These are phyloP conservation scores for Tenthredo amoena DNA, from an alignment of 2,888 invertebrate genomes.

Conservation along the genomic window DNA sequence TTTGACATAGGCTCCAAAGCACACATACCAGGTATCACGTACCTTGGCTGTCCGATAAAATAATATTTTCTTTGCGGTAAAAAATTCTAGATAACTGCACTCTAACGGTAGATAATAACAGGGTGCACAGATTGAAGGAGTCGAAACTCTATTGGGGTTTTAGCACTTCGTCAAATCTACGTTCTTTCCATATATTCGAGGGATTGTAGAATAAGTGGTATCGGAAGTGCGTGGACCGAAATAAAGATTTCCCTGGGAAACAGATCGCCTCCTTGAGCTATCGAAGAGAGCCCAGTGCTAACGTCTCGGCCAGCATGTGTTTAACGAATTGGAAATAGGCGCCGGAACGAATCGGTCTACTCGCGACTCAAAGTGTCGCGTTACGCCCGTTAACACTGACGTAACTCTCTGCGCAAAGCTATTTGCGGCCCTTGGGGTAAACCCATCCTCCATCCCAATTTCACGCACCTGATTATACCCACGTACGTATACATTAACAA, in stretches of 20 bases:
- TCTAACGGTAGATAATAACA: not conserved
- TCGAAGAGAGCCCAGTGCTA: slow-evolving; percentile 1
- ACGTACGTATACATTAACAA: not conserved
- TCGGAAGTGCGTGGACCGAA: slow-evolving; percentile 41
- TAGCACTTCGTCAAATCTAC: not conserved
- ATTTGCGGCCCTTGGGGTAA: slow-evolving; percentile 46
- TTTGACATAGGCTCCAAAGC: not conserved
- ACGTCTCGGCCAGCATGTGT: slow-evolving; percentile 36
- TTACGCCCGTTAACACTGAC: slow-evolving; percentile 48
- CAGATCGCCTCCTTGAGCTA: slow-evolving; percentile 10
- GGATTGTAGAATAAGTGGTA: slow-evolving; percentile 4
- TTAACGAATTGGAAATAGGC: slow-evolving; percentile 47
- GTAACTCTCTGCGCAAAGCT: slow-evolving; percentile 44
- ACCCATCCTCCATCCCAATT: slow-evolving; percentile 50
- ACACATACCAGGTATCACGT: not conserved
- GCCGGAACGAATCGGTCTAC: slow-evolving; percentile 47
- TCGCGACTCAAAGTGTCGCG: slow-evolving; percentile 46
- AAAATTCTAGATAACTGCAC: not conserved
- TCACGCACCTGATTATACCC: slow-evolving; percentile 29
- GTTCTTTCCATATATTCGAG: not conserved
- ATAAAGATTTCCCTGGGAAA: slow-evolving; percentile 35
- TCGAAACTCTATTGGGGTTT: not conserved
- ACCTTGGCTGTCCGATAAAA: not conserved
- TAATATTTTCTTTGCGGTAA: not conserved
- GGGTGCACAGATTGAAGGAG: not conserved